Conservation (phyloP, 1,140 invertebrate species). For the Drosophila tristis region DNA sequence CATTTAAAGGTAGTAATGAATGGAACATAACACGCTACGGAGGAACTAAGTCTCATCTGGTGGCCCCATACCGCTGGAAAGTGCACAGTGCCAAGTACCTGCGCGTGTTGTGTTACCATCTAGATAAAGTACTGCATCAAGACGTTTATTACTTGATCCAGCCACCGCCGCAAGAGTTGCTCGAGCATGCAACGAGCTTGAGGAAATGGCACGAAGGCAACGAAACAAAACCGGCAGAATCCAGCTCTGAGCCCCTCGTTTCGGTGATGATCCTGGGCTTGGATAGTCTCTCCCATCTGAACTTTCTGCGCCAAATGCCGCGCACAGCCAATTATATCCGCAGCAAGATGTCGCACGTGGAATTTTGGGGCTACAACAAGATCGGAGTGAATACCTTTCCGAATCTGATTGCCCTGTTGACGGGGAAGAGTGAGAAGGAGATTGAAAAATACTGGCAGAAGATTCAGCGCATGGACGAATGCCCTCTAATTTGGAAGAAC, state of each 20-base stretch:
- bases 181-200: not conserved
- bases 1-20: too few species aligned
- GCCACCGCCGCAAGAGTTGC: constrained; percentile 6
- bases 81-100: not conserved
- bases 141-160: constrained; percentile 42
- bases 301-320: constrained; percentile 40
- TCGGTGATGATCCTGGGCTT: constrained; percentile 45
- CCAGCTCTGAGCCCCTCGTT: not conserved
- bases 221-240: not conserved
- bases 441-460: not conserved
- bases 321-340: constrained; percentile 12
- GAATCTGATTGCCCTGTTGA: constrained; percentile 29
- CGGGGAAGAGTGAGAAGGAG: constrained; percentile 11
- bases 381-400: constrained; percentile 22
- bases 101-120: constrained; percentile 1
- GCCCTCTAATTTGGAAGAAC: constrained; percentile 91
- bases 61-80: too few species aligned
- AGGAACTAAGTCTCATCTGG: too few species aligned
- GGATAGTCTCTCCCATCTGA: constrained; percentile 42
- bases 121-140: constrained; percentile 1
- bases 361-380: constrained; percentile 52
- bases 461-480: constrained; percentile 84
- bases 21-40: too few species aligned
- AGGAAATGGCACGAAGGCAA: not conserved
- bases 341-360: constrained; percentile 25